Evolutionary conservation across 2,797 vertebrate species (phyloP).

Genomic region (Pangasius djambal): DNA sequence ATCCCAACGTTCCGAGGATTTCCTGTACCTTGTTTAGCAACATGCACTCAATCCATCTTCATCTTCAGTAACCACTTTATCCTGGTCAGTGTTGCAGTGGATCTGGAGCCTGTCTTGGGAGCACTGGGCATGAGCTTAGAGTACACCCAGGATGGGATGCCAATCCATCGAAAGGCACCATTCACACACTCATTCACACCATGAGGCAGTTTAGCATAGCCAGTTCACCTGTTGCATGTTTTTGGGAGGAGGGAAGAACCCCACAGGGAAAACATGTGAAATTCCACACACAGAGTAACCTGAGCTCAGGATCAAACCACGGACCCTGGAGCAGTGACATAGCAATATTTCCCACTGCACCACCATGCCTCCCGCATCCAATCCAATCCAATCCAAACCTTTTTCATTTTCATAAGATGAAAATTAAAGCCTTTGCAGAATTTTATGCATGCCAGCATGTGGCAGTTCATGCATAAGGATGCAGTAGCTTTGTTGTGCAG

Average conservation of each 20-base stretch:
- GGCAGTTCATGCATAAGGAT: background rate
- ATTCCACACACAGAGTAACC: background rate
- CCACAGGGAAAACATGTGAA: background rate
- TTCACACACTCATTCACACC: background rate
- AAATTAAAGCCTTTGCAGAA: background rate
- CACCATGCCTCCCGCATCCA: background rate
- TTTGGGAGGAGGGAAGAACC: background rate
- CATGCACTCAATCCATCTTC: background rate
- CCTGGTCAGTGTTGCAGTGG: background rate
- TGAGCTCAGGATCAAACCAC: background rate
- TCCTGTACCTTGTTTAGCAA: background rate
- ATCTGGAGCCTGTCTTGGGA: background rate
- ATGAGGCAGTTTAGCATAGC: background rate
- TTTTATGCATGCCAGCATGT: background rate
- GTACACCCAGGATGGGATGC: background rate
- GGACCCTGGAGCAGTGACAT: background rate
- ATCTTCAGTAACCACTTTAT: background rate
- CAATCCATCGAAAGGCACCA: background rate
- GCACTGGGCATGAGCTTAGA: background rate
- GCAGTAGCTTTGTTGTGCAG: background rate
- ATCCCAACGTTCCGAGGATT: background rate
- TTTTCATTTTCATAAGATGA: constrained; percentile 1
- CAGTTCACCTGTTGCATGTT: background rate
- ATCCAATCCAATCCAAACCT: constrained; percentile 3
- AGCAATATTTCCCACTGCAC: background rate